Conservation (phyloP, 2,888 invertebrate species). For the Microchrysa polita region DNA sequence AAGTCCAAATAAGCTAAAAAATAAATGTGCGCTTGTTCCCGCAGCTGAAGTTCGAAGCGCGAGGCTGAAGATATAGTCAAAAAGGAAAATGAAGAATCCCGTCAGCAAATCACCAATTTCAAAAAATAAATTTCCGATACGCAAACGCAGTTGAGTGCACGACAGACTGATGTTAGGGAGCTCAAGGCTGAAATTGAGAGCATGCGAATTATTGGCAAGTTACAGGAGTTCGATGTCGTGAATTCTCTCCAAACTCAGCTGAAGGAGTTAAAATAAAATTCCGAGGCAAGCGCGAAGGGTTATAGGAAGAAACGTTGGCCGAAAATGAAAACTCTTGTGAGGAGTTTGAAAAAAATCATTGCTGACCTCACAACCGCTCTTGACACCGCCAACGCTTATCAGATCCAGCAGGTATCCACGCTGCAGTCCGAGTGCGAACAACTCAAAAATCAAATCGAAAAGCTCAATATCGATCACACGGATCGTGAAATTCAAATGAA, state of each 20-base stretch:
- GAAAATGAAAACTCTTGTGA: constrained; percentile 52
- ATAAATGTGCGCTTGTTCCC: no score
- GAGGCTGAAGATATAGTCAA: constrained; percentile 62
- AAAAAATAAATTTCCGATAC: constrained; percentile 35
- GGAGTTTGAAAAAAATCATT: constrained; percentile 42
- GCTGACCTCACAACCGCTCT: not conserved
- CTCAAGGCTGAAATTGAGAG: constrained; percentile 51
- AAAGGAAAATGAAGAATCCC: constrained; percentile 63
- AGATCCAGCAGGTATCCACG: not conserved
- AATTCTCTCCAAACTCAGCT: constrained; percentile 52
- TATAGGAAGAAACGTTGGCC: constrained; percentile 51
- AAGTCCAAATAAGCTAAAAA: no score
- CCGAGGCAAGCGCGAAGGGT: constrained; percentile 56
- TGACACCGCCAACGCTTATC: not conserved
- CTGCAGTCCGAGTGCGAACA: constrained; percentile 7
- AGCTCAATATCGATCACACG: constrained; percentile 23
- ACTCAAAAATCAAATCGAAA: constrained; percentile 32
- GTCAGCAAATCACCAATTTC: constrained; percentile 50
- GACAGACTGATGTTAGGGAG: constrained; percentile 48
- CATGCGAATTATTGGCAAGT: constrained; percentile 12
- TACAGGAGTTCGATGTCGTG: constrained; percentile 49
- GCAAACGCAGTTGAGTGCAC: not conserved
- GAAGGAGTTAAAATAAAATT: constrained; percentile 53
- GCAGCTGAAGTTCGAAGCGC: constrained; percentile 48
- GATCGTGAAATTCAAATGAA: constrained; percentile 48